phyloP scores from a whole-genome alignment of 2,797 vertebrate species.

The Lemur catta region DNA sequence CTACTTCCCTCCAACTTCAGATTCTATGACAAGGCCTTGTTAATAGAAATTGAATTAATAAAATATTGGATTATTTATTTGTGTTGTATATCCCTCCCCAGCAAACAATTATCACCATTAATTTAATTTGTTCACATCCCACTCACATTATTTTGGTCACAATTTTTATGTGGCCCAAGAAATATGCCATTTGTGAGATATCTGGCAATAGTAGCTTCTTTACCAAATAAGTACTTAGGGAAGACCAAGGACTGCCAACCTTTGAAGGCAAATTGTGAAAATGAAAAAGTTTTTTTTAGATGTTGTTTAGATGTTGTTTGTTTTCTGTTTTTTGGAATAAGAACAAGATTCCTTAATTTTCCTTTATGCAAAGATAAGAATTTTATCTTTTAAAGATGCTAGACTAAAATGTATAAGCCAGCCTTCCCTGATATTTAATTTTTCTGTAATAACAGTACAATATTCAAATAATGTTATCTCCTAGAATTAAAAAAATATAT shows the following conservation, averaged over 20 bases:
- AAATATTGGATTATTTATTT: neutral
- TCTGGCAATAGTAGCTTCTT: neutral
- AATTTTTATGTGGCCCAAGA: neutral
- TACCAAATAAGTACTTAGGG: neutral
- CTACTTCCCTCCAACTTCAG: neutral
- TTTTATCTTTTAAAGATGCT: neutral
- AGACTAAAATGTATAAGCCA: neutral
- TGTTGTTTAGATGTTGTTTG: neutral
- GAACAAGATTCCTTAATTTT: neutral
- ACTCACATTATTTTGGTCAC: neutral
- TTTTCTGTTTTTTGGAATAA: constrained; percentile 14
- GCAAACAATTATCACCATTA: neutral
- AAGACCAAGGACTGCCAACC: neutral
- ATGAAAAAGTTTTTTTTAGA: neutral
- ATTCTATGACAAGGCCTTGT: neutral
- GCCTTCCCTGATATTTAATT: neutral
- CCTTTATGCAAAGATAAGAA: neutral
- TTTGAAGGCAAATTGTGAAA: neutral
- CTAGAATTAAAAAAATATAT: neutral
- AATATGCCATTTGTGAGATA: neutral
- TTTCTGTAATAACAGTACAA: neutral
- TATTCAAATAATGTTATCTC: neutral
- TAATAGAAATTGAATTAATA: neutral
- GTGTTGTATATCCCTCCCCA: neutral
- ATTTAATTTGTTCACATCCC: neutral